Evolutionary conservation across 2,888 invertebrate genomes (phyloP).

Genomic region (Biston stratarius): DNA sequence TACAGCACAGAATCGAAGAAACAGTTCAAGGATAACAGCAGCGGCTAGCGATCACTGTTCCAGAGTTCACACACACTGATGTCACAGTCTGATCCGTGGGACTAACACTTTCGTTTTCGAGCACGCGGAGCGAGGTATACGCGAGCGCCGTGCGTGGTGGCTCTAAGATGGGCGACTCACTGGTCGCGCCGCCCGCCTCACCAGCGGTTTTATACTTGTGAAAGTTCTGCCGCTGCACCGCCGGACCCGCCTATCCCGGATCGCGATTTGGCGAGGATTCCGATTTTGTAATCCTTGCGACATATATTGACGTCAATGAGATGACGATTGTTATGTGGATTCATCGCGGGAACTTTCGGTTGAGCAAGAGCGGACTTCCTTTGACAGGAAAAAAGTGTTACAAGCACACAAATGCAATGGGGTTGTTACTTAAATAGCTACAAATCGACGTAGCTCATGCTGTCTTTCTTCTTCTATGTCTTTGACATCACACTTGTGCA

Average conservation of each 20-base stretch:
- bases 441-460: neutral
- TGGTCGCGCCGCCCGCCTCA: slow-evolving; percentile 77
- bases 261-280: slow-evolving; percentile 65
- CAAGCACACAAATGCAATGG: slow-evolving; percentile 14
- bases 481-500: too few species aligned
- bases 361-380: slow-evolving; percentile 27
- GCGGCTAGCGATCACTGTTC: slow-evolving; percentile 82
- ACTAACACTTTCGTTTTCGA: slow-evolving; percentile 80
- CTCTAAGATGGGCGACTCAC: slow-evolving; percentile 66
- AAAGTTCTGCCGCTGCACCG: slow-evolving; percentile 76
- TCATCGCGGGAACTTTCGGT: slow-evolving; percentile 16
- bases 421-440: neutral
- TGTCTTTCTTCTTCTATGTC: too few species aligned
- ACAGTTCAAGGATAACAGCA: slow-evolving; percentile 83
- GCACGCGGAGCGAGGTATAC: slow-evolving; percentile 50
- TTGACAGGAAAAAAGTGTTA: slow-evolving; percentile 13
- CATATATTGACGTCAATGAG: slow-evolving; percentile 61
- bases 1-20: slow-evolving; percentile 64
- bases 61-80: slow-evolving; percentile 75
- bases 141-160: slow-evolving; percentile 62
- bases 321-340: slow-evolving; percentile 23
- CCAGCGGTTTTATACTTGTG: slow-evolving; percentile 81
- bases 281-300: slow-evolving; percentile 79
- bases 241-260: slow-evolving; percentile 76
- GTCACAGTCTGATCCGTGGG: slow-evolving; percentile 66